These are phyloP conservation scores for Smittia aterrima DNA, from an alignment of 2,888 invertebrate genomes.

Conservation along the genomic window DNA sequence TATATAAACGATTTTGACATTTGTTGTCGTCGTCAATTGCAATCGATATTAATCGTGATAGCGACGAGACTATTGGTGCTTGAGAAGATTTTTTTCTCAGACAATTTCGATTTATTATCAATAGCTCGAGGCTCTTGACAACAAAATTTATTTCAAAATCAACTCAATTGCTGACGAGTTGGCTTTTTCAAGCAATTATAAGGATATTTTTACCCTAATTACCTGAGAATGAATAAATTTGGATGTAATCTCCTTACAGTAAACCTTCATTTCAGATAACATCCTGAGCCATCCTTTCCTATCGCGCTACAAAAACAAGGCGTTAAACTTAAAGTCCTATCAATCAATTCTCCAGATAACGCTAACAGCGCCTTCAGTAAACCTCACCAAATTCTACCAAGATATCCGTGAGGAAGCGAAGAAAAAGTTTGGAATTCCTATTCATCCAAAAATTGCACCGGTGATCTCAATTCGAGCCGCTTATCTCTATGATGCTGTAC, in stretches of 20 bases:
- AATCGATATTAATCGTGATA: no score
- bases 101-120: no score
- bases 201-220: constrained; percentile 4
- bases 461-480: constrained; percentile 75
- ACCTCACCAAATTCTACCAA: constrained; percentile 11
- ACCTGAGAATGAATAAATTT: neutral
- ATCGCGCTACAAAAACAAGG: constrained; percentile 15
- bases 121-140: no score
- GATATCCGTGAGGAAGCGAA: constrained; percentile 68
- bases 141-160: no score
- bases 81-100: no score
- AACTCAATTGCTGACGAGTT: no score
- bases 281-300: constrained; percentile 13
- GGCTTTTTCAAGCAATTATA: neutral
- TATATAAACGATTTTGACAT: no score
- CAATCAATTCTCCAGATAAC: constrained; percentile 30
- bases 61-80: no score
- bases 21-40: no score
- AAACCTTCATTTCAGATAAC: constrained; percentile 3
- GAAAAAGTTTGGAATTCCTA: constrained; percentile 72
- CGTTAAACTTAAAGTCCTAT: neutral
- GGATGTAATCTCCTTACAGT: neutral
- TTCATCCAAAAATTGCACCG: constrained; percentile 71
- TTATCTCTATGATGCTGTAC: constrained; percentile 83
- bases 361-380: neutral